phyloP scores from a whole-genome alignment of 2,113 vertebrate species.

The Manacus vitellinus region DNA sequence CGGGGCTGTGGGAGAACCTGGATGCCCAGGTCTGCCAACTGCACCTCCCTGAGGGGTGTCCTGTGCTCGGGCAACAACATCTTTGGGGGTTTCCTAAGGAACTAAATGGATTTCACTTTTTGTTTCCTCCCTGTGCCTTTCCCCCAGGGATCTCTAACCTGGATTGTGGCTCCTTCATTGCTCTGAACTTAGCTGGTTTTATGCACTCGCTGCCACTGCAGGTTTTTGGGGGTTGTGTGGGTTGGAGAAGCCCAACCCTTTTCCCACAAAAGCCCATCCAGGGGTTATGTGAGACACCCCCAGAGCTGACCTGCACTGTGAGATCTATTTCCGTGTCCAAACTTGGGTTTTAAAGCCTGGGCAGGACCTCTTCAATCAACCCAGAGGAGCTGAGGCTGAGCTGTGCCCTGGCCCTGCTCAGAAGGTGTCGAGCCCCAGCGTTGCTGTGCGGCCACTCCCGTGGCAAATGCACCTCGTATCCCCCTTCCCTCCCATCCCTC shows the following conservation, averaged over 20 bases:
- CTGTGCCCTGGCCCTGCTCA: not conserved
- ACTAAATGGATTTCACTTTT: rapidly evolving
- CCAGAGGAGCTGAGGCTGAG: not conserved
- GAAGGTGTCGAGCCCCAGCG: rapidly evolving
- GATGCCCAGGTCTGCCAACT: not conserved
- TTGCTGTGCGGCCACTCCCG: not conserved
- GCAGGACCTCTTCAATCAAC: not conserved
- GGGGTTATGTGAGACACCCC: not conserved
- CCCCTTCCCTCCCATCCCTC: not conserved
- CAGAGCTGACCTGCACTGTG: not conserved
- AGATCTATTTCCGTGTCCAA: not conserved
- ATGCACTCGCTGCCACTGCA: rapidly evolving
- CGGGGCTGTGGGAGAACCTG: rapidly evolving
- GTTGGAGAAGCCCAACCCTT: not conserved
- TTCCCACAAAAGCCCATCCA: not conserved
- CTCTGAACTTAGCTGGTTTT: rapidly evolving
- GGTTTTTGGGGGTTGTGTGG: rapidly evolving
- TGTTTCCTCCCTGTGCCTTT: not conserved
- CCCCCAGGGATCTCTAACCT: rapidly evolving
- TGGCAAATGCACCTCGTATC: rapidly evolving
- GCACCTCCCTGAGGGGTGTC: rapidly evolving
- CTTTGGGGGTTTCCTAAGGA: not conserved
- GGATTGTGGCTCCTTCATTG: rapidly evolving
- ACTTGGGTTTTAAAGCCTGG: not conserved
- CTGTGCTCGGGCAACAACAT: not conserved